Evolutionary conservation across 2,113 vertebrate species (phyloP).

Genomic region (Ageneiosus marmoratus): DNA sequence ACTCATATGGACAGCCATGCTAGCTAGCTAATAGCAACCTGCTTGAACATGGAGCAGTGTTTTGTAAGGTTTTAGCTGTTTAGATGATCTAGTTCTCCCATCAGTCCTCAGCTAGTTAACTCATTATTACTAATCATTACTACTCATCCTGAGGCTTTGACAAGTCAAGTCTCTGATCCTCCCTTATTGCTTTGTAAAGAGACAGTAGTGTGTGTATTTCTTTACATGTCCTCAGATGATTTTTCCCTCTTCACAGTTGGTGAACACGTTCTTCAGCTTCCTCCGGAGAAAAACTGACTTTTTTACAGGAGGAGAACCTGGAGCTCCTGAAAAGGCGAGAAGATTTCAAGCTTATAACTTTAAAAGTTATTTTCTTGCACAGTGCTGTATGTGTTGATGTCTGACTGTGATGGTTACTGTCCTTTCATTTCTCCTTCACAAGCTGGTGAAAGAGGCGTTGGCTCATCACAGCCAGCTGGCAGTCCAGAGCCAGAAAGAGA

Average conservation of each 20-base stretch:
- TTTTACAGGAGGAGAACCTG: conserved; percentile 85
- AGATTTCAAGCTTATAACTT: too few relatives aligned
- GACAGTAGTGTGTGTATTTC: too few relatives aligned
- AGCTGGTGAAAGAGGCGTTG: conserved; percentile 91
- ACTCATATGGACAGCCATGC: neutral
- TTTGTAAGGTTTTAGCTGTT: neutral
- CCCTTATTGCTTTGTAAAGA: too few relatives aligned
- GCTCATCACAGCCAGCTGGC: conserved; percentile 87
- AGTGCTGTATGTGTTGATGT: neutral
- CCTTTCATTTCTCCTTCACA: neutral
- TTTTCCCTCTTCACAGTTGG: conserved; percentile 72
- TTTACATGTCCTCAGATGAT: too few relatives aligned
- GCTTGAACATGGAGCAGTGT: neutral
- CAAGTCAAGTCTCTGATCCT: too few relatives aligned
- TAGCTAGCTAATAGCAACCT: conserved; percentile 17
- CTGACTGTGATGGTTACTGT: neutral
- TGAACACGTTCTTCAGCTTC: conserved; percentile 97
- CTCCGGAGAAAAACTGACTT: conserved; percentile 94
- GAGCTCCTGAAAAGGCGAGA: conserved; percentile 88
- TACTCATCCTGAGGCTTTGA: too few relatives aligned
- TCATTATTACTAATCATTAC: neutral
- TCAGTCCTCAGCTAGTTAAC: too few relatives aligned
- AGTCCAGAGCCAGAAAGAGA: conserved; percentile 77
- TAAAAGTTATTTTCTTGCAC: too few relatives aligned
- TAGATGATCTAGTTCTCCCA: neutral